Evolutionary conservation across 1,140 invertebrate species (phyloP).

Genomic region (Glomeris maerens): DNA sequence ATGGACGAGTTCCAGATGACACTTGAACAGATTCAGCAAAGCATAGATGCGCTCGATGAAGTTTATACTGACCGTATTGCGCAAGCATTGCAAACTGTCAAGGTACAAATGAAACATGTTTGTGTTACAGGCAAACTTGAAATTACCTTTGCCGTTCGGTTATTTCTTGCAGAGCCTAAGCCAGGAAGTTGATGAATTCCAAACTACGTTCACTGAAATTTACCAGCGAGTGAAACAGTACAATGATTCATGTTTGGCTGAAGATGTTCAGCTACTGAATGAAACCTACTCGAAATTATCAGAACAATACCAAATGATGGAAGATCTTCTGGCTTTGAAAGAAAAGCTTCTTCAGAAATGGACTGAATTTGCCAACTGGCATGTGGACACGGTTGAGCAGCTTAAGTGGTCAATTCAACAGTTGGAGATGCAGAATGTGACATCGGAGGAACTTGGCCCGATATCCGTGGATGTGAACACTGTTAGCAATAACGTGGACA

Average conservation of each 20-base stretch:
- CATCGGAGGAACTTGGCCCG: too few relatives aligned
- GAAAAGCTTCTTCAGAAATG: slow-evolving; percentile 67
- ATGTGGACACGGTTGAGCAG: slow-evolving; percentile 62
- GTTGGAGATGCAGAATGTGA: slow-evolving; percentile 37
- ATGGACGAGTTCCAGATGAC: slow-evolving; percentile 66
- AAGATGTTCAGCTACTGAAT: slow-evolving; percentile 64
- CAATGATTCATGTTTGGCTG: slow-evolving; percentile 19
- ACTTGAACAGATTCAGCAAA: slow-evolving; percentile 58
- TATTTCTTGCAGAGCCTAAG: slow-evolving; percentile 23
- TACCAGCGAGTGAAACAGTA: slow-evolving; percentile 8
- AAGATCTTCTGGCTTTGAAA: slow-evolving; percentile 43
- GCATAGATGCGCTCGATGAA: slow-evolving; percentile 61
- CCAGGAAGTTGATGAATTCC: slow-evolving; percentile 24
- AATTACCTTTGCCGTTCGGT: slow-evolving; percentile 1
- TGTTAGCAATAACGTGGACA: neutral
- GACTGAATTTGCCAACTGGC: slow-evolving; percentile 64
- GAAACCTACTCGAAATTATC: slow-evolving; percentile 57
- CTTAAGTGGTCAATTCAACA: slow-evolving; percentile 64
- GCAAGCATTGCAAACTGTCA: slow-evolving; percentile 56
- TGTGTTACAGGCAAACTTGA: slow-evolving; percentile 20
- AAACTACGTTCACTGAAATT: slow-evolving; percentile 24
- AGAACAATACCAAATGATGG: slow-evolving; percentile 49
- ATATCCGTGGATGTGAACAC: too few relatives aligned
- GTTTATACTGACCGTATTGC: slow-evolving; percentile 64
- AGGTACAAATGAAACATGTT: slow-evolving; percentile 27